These are phyloP conservation scores for Chanos chanos DNA, from an alignment of 2,797 vertebrate species.

Conservation along the genomic window DNA sequence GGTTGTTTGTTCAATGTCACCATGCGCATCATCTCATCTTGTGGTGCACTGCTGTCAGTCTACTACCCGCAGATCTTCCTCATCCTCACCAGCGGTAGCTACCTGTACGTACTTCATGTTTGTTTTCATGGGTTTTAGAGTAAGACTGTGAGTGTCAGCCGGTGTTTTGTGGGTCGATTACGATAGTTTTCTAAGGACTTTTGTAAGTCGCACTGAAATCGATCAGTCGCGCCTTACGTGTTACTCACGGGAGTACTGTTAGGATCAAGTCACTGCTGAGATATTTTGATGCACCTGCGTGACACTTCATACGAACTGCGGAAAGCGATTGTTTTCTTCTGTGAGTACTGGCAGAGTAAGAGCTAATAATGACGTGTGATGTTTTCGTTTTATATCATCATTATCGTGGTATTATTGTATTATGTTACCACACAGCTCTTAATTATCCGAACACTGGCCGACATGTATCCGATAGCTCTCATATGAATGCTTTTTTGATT, in stretches of 20 bases:
- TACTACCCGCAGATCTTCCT: conserved; percentile 97
- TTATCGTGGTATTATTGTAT: too few relatives aligned
- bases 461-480: too few relatives aligned
- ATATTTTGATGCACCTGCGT: conserved; percentile 26
- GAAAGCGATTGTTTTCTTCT: too few relatives aligned
- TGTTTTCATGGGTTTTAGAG: background rate
- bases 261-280: background rate
- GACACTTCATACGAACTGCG: too few relatives aligned
- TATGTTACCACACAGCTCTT: too few relatives aligned
- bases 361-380: background rate
- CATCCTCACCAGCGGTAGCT: conserved; percentile 97
- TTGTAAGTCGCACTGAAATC: too few relatives aligned
- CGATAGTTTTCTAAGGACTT: background rate
- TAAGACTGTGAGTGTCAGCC: background rate
- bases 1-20: conserved; percentile 69
- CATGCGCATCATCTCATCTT: conserved; percentile 91
- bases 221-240: too few relatives aligned
- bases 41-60: conserved; percentile 89
- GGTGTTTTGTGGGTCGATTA: background rate
- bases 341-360: background rate
- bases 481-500: too few relatives aligned
- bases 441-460: too few relatives aligned
- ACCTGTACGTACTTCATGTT: conserved; percentile 74
- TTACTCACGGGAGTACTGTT: too few relatives aligned
- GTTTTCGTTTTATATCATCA: too few relatives aligned